Evolutionary conservation across 2,797 vertebrate species (phyloP).

Genomic region (Sebastes dallii): DNA sequence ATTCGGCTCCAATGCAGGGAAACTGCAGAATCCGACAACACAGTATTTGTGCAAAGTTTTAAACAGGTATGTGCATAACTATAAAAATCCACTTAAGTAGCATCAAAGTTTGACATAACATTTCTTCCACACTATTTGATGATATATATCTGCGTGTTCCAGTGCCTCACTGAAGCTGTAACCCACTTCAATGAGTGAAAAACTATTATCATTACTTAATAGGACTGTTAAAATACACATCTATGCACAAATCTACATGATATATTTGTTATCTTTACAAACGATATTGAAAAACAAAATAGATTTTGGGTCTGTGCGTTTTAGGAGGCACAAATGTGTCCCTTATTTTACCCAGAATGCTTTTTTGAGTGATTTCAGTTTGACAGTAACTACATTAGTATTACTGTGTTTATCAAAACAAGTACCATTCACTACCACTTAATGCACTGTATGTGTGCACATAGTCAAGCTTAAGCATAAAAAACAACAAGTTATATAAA

Average conservation of each 20-base stretch:
- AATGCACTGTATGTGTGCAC: neutral
- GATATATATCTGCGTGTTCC: neutral
- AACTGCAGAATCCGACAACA: constrained; percentile 40
- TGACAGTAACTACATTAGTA: neutral
- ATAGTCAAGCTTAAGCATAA: neutral
- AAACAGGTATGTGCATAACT: neutral
- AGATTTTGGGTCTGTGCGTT: neutral
- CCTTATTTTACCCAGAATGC: neutral
- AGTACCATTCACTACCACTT: neutral
- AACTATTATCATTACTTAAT: neutral
- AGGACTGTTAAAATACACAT: neutral
- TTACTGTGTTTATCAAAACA: neutral
- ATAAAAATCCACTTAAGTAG: neutral
- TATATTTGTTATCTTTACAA: neutral
- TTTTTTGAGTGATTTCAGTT: neutral
- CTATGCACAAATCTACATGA: neutral
- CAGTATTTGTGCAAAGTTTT: neutral
- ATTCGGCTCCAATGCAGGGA: constrained; percentile 41
- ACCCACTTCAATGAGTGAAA: neutral
- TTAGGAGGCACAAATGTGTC: neutral
- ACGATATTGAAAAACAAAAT: neutral
- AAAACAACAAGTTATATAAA: neutral
- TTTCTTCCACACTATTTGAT: neutral
- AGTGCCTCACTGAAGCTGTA: neutral
- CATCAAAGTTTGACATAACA: neutral